These are phyloP conservation scores for Plutella xylostella DNA, from an alignment of 2,888 invertebrate species.

Conservation along the genomic window DNA sequence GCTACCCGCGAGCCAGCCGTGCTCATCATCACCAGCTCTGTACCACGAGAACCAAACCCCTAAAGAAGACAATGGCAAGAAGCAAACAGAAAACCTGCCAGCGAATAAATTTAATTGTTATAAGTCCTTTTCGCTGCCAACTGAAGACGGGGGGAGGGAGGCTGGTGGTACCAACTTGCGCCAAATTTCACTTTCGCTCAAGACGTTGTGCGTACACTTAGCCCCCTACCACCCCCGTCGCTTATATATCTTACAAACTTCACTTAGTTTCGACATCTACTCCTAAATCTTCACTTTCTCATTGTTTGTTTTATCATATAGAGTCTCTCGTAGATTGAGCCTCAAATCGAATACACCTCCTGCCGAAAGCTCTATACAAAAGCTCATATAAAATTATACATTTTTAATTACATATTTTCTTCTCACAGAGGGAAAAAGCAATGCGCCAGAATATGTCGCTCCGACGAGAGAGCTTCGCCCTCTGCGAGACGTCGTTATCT, in stretches of 20 bases:
- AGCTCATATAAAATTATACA: constrained; percentile 5
- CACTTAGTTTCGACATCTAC: constrained; percentile 39
- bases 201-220: constrained; percentile 65
- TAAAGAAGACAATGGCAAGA: too few species aligned
- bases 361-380: neutral
- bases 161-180: constrained; percentile 67
- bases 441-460: constrained; percentile 31
- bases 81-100: constrained; percentile 47
- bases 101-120: constrained; percentile 68
- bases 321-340: neutral
- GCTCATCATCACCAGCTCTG: too few species aligned
- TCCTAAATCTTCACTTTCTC: constrained; percentile 22
- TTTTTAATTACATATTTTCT: constrained; percentile 10
- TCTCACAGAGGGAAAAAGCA: constrained; percentile 7
- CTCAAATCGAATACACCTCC: neutral
- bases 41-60: too few species aligned
- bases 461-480: constrained; percentile 44
- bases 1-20: neutral
- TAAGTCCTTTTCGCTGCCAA: constrained; percentile 59
- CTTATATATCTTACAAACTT: constrained; percentile 42
- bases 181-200: constrained; percentile 70
- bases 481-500: constrained; percentile 63
- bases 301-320: neutral
- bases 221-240: constrained; percentile 45
- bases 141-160: constrained; percentile 34